phyloP scores from a whole-genome alignment of 2,113 vertebrate species.

The Muscicapa adusta region DNA sequence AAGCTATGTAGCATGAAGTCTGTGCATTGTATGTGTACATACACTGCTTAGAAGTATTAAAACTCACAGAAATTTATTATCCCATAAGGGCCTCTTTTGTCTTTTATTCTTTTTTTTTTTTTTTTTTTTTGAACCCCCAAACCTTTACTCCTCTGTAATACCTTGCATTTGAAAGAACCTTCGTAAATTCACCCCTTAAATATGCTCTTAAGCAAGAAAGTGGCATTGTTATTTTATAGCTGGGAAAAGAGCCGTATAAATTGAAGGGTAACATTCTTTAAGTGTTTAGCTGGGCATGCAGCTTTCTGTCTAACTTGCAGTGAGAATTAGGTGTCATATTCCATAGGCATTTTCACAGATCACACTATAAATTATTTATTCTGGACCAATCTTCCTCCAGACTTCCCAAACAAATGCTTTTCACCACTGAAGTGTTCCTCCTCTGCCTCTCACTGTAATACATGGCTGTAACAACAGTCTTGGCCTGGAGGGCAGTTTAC shows the following conservation, averaged over 20 bases:
- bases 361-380: neutral
- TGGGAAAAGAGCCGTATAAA: neutral
- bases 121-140: neutral
- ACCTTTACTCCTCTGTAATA: neutral
- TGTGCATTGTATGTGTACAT: neutral
- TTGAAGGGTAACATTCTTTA: neutral
- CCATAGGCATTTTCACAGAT: neutral
- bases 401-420: conserved; percentile 30
- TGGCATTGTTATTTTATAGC: neutral
- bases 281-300: neutral
- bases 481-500: conserved; percentile 41
- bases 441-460: neutral
- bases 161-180: neutral
- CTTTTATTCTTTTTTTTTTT: neutral
- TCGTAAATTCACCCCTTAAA: conserved; percentile 1
- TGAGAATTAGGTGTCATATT: neutral
- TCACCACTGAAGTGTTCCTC: neutral
- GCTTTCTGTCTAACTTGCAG: neutral
- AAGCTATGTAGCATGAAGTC: neutral
- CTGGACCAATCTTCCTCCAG: neutral
- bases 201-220: neutral
- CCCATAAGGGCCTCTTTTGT: neutral
- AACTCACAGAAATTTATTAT: neutral
- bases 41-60: neutral
- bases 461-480: neutral